phyloP scores from a whole-genome alignment of 2,797 vertebrate species.

The Heterohyrax brucei region DNA sequence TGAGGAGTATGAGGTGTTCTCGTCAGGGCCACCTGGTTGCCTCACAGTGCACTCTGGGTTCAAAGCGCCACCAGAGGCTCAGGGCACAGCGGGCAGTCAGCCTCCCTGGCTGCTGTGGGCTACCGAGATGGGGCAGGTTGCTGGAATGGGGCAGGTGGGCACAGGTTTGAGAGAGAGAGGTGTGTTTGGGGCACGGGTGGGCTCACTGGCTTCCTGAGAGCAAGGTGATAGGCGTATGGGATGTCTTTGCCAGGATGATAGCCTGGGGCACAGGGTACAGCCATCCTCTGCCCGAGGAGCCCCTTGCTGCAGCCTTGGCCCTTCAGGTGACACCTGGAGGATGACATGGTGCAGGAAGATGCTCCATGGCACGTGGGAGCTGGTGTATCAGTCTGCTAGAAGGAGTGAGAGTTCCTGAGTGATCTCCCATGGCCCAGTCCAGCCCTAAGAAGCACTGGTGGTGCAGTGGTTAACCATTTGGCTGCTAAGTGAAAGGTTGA shows the following conservation, averaged over 20 bases:
- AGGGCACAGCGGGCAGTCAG: too few species aligned
- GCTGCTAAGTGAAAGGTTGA: not conserved
- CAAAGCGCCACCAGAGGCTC: fast-evolving
- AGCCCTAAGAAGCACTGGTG: too few species aligned
- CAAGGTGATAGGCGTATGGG: not conserved
- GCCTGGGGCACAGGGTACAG: fast-evolving
- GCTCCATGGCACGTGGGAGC: not conserved
- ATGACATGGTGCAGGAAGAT: fast-evolving
- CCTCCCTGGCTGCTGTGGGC: not conserved
- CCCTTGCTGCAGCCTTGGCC: fast-evolving
- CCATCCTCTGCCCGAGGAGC: fast-evolving
- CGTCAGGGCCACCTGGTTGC: fast-evolving
- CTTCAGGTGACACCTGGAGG: not conserved
- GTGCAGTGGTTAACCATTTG: not conserved
- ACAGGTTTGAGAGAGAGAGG: not conserved
- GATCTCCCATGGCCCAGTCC: not conserved
- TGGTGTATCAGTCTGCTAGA: not conserved
- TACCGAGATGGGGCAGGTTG: not conserved
- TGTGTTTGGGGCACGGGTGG: not conserved
- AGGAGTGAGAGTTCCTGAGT: not conserved
- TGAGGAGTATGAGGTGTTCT: not conserved
- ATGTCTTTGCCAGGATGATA: not conserved
- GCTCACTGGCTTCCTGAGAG: not conserved
- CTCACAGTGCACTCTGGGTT: fast-evolving
- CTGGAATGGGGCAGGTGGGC: not conserved